Percentiles rank a stretch among this genome's conserved stretches.
Conservation (phyloP, 2,113 vertebrate genomes). For the Psittacula cyanocephala region DNA sequence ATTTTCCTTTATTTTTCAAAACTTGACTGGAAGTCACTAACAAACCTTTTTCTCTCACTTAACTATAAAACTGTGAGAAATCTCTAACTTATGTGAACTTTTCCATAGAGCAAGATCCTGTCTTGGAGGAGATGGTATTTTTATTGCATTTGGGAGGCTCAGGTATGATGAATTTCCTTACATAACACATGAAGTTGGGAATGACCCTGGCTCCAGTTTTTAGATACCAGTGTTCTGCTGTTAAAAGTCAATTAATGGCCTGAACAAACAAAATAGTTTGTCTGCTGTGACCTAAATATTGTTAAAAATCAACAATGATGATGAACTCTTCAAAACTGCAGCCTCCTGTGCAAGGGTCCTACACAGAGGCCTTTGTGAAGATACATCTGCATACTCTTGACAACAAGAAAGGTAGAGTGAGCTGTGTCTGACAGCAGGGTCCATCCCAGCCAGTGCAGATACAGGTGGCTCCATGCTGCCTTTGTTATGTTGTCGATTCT, state of each 20-base stretch:
- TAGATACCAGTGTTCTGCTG: background rate
- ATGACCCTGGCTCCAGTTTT: background rate
- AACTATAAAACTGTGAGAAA: background rate
- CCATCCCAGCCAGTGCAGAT: background rate
- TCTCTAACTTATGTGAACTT: background rate
- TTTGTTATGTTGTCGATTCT: background rate
- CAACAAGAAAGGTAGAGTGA: background rate
- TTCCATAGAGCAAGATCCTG: background rate
- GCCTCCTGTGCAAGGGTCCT: background rate
- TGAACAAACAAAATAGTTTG: background rate
- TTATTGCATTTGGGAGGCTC: background rate
- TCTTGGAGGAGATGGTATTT: background rate
- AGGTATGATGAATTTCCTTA: background rate
- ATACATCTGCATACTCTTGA: background rate
- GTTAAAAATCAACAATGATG: background rate
- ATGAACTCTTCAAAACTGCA: background rate
- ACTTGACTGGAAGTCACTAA: slow-evolving; percentile 33
- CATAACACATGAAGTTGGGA: background rate
- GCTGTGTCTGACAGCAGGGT: too few species aligned
- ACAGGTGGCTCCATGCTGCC: background rate
- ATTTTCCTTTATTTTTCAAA: background rate
- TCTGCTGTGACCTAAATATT: background rate
- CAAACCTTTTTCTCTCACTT: background rate
- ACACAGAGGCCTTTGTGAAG: background rate
- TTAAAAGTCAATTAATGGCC: background rate